phyloP scores from a whole-genome alignment of 2,888 invertebrate genomes.

The Cephus pulcher region DNA sequence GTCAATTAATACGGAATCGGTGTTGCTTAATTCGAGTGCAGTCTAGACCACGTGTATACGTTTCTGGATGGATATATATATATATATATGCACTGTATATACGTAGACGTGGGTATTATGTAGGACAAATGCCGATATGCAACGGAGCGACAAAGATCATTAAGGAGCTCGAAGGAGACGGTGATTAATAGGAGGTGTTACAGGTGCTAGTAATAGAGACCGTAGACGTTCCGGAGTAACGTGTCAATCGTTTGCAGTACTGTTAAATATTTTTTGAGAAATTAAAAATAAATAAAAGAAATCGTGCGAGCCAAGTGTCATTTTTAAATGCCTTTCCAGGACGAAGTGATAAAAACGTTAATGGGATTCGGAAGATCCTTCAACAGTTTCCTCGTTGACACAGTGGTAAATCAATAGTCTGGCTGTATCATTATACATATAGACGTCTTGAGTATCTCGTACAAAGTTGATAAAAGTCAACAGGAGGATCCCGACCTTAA shows the following conservation, averaged over 20 bases:
- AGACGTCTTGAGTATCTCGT: neutral
- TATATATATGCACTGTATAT: neutral
- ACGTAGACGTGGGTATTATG: neutral
- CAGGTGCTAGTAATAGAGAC: neutral
- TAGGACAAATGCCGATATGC: neutral
- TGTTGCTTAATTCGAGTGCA: constrained; percentile 23
- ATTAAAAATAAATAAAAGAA: neutral
- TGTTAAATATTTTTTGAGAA: neutral
- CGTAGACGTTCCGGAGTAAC: neutral
- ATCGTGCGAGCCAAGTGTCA: neutral
- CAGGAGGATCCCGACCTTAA: neutral
- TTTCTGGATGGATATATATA: no score
- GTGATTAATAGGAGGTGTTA: neutral
- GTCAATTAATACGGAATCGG: constrained; percentile 34
- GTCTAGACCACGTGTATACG: constrained; percentile 7
- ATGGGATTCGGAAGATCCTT: neutral
- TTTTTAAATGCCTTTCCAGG: neutral
- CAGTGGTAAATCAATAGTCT: neutral
- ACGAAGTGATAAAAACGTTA: neutral
- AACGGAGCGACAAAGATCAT: neutral
- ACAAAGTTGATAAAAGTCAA: neutral
- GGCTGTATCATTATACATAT: neutral
- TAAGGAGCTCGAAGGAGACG: neutral
- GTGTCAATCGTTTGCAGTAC: neutral
- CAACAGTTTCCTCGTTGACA: neutral